Evolutionary conservation across 2,888 invertebrate species (phyloP).

Genomic region (Aphidoletes aphidimyza): DNA sequence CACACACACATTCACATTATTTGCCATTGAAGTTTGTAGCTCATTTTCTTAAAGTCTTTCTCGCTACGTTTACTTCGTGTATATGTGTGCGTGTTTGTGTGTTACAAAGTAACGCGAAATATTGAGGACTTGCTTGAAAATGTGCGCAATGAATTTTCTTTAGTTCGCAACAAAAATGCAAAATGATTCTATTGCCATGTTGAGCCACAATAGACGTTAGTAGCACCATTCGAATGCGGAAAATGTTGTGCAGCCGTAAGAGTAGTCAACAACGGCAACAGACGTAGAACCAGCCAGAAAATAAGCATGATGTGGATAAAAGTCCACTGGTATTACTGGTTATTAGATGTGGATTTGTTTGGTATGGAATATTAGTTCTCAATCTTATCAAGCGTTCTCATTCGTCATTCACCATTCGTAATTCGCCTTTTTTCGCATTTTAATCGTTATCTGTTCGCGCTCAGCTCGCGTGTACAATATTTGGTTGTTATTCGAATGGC

Average conservation of each 20-base stretch:
- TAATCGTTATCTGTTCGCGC: not conserved
- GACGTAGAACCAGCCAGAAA: not conserved
- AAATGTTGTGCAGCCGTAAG: not conserved
- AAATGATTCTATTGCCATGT: conserved; percentile 21
- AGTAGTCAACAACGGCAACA: no score
- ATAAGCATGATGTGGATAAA: not conserved
- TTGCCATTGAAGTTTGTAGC: not conserved
- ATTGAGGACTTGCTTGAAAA: conserved; percentile 12
- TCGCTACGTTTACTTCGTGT: not conserved
- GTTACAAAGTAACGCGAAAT: conserved; percentile 8
- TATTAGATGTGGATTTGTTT: conserved; percentile 22
- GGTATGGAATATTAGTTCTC: not conserved
- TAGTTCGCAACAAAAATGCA: not conserved
- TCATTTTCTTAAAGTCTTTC: not conserved
- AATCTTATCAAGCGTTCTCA: not conserved
- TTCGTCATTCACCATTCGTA: no score
- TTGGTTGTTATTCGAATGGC: not conserved
- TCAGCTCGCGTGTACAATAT: not conserved
- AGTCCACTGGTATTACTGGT: not conserved
- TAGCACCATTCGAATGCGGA: not conserved
- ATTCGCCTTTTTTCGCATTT: no score
- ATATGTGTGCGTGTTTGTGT: not conserved
- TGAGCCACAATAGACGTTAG: not conserved
- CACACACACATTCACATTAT: not conserved
- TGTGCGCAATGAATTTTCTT: not conserved